Evolutionary conservation across 2,797 vertebrate genomes (phyloP).

Genomic region (Gouania willdenowi): DNA sequence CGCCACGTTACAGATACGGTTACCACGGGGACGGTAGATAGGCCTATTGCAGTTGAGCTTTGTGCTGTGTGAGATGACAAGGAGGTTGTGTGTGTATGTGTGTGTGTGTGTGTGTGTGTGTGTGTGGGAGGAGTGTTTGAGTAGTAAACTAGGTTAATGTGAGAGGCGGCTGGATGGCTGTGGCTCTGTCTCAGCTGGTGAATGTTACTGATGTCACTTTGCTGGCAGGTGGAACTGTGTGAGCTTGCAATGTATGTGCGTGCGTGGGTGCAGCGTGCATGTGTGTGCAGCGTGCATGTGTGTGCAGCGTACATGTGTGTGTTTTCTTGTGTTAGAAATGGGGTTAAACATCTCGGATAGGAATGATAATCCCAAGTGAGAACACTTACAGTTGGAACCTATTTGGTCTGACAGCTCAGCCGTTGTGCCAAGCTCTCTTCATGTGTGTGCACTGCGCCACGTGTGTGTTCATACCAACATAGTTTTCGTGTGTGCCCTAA

Average conservation of each 20-base stretch:
- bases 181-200: constrained; percentile 10
- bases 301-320: no score
- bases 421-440: constrained; percentile 42
- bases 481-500: constrained; percentile 14
- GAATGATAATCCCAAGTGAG: constrained; percentile 58
- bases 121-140: not conserved
- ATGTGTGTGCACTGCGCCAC: constrained; percentile 13
- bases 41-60: constrained; percentile 1
- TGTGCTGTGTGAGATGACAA: not conserved
- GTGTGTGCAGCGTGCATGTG: no score
- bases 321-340: constrained; percentile 35
- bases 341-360: constrained; percentile 55
- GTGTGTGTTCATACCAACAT: no score
- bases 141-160: constrained; percentile 24
- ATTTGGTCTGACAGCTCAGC: constrained; percentile 65
- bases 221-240: constrained; percentile 2
- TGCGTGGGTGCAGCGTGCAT: no score
- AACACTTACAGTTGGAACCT: constrained; percentile 64
- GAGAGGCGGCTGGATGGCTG: constrained; percentile 2
- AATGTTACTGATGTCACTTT: not conserved
- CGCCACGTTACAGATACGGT: constrained; percentile 7
- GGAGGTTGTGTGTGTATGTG: not conserved
- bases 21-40: constrained; percentile 1
- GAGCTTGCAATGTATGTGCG: no score
- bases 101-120: not conserved